These are phyloP conservation scores for Drosophila helvetica DNA, from an alignment of 2,888 invertebrate genomes.

Conservation along the genomic window DNA sequence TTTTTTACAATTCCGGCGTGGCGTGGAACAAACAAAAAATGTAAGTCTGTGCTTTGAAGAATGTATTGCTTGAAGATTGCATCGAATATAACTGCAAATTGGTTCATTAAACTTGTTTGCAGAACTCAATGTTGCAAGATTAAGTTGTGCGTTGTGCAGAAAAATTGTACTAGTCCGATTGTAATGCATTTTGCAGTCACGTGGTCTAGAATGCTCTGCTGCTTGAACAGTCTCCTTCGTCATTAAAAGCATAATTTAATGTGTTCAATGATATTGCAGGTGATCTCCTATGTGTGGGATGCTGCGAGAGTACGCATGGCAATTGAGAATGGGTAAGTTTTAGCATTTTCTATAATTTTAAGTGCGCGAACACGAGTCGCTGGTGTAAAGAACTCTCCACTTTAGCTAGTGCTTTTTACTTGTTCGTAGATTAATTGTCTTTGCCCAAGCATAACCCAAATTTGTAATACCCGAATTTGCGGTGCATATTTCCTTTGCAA, in stretches of 20 bases:
- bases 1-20: too few species aligned
- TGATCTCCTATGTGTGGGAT: slow-evolving; percentile 20
- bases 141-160: slow-evolving; percentile 29
- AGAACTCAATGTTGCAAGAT: slow-evolving; percentile 79
- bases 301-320: not conserved
- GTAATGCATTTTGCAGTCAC: slow-evolving; percentile 39
- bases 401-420: slow-evolving; percentile 82
- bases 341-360: not conserved
- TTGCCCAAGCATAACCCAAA: slow-evolving; percentile 83
- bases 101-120: slow-evolving; percentile 47
- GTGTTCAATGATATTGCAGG: slow-evolving; percentile 43
- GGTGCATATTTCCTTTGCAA: slow-evolving; percentile 81
- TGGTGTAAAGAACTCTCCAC: slow-evolving; percentile 77
- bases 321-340: slow-evolving; percentile 48
- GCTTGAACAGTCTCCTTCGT: slow-evolving; percentile 10
- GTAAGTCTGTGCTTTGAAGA: too few species aligned
- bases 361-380: slow-evolving; percentile 79
- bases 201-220: slow-evolving; percentile 37
- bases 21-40: slow-evolving; percentile 21
- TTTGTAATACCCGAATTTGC: slow-evolving; percentile 71
- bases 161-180: slow-evolving; percentile 6
- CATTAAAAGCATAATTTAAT: not conserved
- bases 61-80: slow-evolving; percentile 39
- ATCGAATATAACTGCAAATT: slow-evolving; percentile 76
- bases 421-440: slow-evolving; percentile 79